Evolutionary conservation across 2,888 invertebrate genomes (phyloP).

Genomic region (Calameuta pallipes): DNA sequence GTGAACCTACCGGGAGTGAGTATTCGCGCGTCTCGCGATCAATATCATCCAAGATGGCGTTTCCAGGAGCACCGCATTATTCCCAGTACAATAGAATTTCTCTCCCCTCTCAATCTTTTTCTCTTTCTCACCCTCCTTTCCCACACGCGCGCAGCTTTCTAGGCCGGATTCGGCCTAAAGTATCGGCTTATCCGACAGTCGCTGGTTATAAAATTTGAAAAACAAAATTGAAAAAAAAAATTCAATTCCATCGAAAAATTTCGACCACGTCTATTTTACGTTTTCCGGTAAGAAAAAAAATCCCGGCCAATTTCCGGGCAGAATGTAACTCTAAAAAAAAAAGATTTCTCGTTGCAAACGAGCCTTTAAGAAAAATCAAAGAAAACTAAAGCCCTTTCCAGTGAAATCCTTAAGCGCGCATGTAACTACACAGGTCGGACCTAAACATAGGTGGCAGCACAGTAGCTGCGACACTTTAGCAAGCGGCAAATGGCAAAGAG

Average conservation of each 20-base stretch:
- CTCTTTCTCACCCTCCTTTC: slow-evolving; percentile 2
- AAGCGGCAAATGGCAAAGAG: slow-evolving; percentile 5
- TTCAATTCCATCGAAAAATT: neutral
- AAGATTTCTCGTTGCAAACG: neutral
- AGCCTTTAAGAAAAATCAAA: neutral
- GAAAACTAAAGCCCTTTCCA: neutral
- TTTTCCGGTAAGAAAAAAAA: neutral
- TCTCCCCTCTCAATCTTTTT: slow-evolving; percentile 19
- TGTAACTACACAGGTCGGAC: slow-evolving; percentile 11
- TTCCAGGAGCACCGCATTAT: slow-evolving; percentile 59
- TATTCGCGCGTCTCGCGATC: slow-evolving; percentile 64
- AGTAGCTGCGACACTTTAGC: neutral
- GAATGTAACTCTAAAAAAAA: neutral
- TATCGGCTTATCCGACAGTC: neutral
- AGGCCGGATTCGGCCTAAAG: neutral
- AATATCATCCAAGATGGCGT: slow-evolving; percentile 66
- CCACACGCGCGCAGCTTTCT: neutral
- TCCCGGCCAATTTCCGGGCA: neutral
- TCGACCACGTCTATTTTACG: neutral
- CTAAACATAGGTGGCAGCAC: slow-evolving; percentile 4
- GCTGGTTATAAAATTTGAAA: neutral
- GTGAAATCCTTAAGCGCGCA: neutral
- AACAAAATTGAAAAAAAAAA: neutral
- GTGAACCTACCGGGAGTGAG: slow-evolving; percentile 41
- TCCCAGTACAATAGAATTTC: slow-evolving; percentile 61